phyloP scores from a whole-genome alignment of 2,113 vertebrate species.

The Calcarius ornatus region DNA sequence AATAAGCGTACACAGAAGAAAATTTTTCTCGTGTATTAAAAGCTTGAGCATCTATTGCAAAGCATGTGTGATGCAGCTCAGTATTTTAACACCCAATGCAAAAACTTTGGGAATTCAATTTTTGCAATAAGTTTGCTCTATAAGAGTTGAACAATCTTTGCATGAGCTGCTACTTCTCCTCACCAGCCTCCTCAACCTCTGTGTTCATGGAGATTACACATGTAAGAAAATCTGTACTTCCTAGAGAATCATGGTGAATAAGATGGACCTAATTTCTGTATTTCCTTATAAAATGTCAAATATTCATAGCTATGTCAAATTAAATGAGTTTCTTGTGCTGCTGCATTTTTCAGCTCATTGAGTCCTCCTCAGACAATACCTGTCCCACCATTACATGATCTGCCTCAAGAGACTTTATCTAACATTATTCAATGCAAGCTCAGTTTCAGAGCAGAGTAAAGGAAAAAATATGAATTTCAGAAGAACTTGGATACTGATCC shows the following conservation, averaged over 20 bases:
- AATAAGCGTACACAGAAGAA: neutral
- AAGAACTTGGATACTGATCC: neutral
- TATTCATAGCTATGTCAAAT: slow-evolving; percentile 65
- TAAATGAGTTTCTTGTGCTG: slow-evolving; percentile 58
- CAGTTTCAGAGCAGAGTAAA: slow-evolving; percentile 9
- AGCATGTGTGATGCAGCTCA: neutral
- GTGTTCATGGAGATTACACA: neutral
- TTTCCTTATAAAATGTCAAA: slow-evolving; percentile 70
- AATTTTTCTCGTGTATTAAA: neutral
- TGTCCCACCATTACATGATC: neutral
- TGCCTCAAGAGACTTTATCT: neutral
- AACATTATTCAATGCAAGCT: neutral
- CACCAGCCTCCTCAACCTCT: neutral
- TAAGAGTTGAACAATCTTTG: slow-evolving; percentile 19
- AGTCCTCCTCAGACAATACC: slow-evolving; percentile 17
- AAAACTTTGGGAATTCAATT: slow-evolving; percentile 45
- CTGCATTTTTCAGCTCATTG: slow-evolving; percentile 48
- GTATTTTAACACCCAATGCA: neutral
- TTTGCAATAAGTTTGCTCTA: slow-evolving; percentile 30
- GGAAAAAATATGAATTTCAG: neutral
- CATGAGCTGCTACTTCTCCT: neutral
- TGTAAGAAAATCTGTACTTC: slow-evolving; percentile 6
- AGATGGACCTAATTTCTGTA: slow-evolving; percentile 57
- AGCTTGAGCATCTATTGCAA: slow-evolving; percentile 25
- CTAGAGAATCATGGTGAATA: neutral